Base-by-base conservation (phyloP, 2,888 invertebrate species). In the Lapara coniferarum region DNA sequence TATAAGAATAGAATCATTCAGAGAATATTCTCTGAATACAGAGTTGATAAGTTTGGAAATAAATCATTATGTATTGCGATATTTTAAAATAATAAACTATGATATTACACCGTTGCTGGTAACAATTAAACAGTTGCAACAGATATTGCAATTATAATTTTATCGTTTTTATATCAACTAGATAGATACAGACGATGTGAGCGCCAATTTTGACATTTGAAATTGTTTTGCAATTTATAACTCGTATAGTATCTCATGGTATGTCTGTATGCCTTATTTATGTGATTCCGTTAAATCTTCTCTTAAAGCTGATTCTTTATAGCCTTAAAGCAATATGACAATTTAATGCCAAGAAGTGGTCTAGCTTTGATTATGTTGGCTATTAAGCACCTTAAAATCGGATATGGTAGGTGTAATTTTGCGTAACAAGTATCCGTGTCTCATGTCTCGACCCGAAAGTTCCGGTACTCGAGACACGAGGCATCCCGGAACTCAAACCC, bases 111-210 rank as follows among this genome's bases (percentile, higher is more conserved):
- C 58, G 7, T n/a, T 16, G 16, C 19, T 46, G 63, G 46, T 63
- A 63, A 6, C 63, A 19, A 63, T 49, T 63, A 63, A 46, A 25
- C 8, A 16, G 46, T 25, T 63, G 49, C 63, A 49, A 19, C 19
- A 49, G 16, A 13, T 6, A 63, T 63, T 49, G 63, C 46, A 63
- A 49, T 19, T 56, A 10, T 63, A 13, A 46, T 63, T 46, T n/a
- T n/a, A n/a, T n/a, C n/a, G 13, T 44, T 59, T 59, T 30, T 53
- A 46, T 19, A 49, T 13, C 13, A 19, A 46, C 44, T 59, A 8
- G 7, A 53, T 53, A 53, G 53, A 53, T 53, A 53, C 8, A 53
- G 55, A 55, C 16, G 55, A 55, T 55, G 19, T 10, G 55, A 19
- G 10, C 16, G 10, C 12, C 55, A 55, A 55, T 55, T 10, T 55